Base-by-base conservation (phyloP, 1,140 invertebrate species). In the Drosophila saltans region DNA sequence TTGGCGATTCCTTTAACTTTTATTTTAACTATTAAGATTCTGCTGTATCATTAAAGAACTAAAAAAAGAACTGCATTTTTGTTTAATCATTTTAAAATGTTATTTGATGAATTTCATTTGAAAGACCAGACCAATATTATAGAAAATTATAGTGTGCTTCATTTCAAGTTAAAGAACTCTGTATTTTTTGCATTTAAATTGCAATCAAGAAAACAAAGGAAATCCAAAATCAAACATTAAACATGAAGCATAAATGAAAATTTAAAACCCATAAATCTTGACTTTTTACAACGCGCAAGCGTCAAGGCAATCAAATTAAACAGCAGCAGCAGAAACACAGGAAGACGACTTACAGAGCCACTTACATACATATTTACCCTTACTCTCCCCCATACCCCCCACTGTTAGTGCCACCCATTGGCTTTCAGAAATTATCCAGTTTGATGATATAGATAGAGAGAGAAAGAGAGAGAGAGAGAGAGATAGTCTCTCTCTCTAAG, bases 251-350 rank as follows among this genome's bases (percentile, higher is more conserved):
- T 59, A 33, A 59, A 59, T 59, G 57, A 59, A 59, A 59, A 59
- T 59, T 59, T 59, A 59, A 59, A 59, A 59, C 33, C 57, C 57
- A 59, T 59, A 59, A 59, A 59, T 59, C 57, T 59, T 59, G 33
- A 24, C 33, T 40, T 59, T 59, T 59, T 59, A 59, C 57, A 59
- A 40, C 57, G 9, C 8, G n/a, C 56, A 36, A 58, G 56, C 30
- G 16, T 33, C 16, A 11, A 24, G 57, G 57, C 57, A 59, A 59
- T 59, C 33, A 59, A 59, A 59, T 59, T 59, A 39, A 59, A 39
- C 57, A 40, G 28, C n/a, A 40, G 16, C 16, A 16, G 16, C 16
- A 16, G 16, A 59, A 59, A 40, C 57, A 59, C 57, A 59, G 57
- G 57, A 59, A 59, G 57, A 59, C 57, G 21, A 39, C 5, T 52